Base-by-base conservation (phyloP, 2,113 vertebrate genomes). In the Xiphias gladius region DNA sequence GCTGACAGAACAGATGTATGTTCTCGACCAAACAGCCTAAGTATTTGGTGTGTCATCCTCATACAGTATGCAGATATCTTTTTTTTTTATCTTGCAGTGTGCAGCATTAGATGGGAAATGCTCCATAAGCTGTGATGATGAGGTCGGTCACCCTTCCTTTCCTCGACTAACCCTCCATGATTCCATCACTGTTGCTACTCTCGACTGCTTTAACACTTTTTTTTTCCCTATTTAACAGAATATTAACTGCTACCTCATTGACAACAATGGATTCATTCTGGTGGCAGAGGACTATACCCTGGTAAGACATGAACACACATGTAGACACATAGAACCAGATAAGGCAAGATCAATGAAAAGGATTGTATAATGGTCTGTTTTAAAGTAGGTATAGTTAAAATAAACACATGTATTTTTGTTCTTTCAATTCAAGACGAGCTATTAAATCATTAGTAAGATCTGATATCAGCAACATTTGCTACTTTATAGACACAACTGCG, bases 181-280 rank as follows among this genome's bases (percentile, higher is more conserved):
- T 61, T 68, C 41, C 19, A 20, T 72, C 30, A 72, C 30, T 76
- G 26, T 43, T n/a, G 11, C 19, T 5, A 35, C 14, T 66, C 1
- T 11, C 8, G 17, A 24, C 7, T 37, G 17, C 71, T 67, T 37
- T 74, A 79, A 65, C 35, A 22, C 28, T 16, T 46, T 69, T 2
- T 65, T 76, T 70, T 65, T 76, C 70, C 80, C 16, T 61, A 0
- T 85, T 74, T 11, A 89, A 87, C 93, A 99, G 97, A 93, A 97
- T 75, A 97, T 99, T 81, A 99, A 96, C 91, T 99, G 98, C 94
- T 99, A 99, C 94, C 95, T 99, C 84, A 98, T 99, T 84, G 98
- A 99, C 94, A 99, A 99, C 94, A 99, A 99, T 32, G 98, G 98
- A 76, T 99, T 99, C 84, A 96, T 99, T 92, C 95, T 99, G 89